phyloP scores from a whole-genome alignment of 2,113 vertebrate species.

The Mohoua ochrocephala region DNA sequence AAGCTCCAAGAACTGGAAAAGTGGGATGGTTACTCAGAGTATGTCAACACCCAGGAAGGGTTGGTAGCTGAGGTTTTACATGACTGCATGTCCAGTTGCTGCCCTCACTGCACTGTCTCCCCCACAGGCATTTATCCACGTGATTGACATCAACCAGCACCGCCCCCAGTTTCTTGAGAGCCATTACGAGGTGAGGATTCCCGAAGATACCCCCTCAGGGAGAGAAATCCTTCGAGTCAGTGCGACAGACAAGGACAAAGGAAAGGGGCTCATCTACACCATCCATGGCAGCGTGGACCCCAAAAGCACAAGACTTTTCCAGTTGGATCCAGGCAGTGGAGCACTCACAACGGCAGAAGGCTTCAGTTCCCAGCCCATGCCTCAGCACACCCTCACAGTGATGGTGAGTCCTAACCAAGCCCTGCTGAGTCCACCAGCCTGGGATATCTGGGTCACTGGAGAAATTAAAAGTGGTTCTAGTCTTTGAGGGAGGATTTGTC shows the following conservation, averaged over 20 bases:
- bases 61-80: neutral
- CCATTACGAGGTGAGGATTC: conserved; percentile 79
- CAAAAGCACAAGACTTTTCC: conserved; percentile 82
- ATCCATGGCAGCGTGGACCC: conserved; percentile 84
- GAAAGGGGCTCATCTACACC: conserved; percentile 87
- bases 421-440: neutral
- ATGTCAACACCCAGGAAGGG: accelerated
- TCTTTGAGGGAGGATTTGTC: neutral
- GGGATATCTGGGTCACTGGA: neutral
- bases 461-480: neutral
- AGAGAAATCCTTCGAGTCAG: conserved; percentile 84
- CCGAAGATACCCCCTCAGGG: conserved; percentile 84
- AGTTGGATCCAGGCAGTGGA: conserved; percentile 87
- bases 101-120: neutral
- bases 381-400: conserved; percentile 81
- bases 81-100: neutral
- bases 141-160: conserved; percentile 89
- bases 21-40: neutral
- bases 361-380: conserved; percentile 79
- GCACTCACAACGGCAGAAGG: conserved; percentile 79
- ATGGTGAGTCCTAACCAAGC: conserved; percentile 78
- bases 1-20: neutral
- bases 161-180: conserved; percentile 84
- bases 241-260: conserved; percentile 84
- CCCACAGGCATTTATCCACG: conserved; percentile 83